phyloP scores from a whole-genome alignment of 2,888 invertebrate genomes.

The Psylliodes chrysocephalus region DNA sequence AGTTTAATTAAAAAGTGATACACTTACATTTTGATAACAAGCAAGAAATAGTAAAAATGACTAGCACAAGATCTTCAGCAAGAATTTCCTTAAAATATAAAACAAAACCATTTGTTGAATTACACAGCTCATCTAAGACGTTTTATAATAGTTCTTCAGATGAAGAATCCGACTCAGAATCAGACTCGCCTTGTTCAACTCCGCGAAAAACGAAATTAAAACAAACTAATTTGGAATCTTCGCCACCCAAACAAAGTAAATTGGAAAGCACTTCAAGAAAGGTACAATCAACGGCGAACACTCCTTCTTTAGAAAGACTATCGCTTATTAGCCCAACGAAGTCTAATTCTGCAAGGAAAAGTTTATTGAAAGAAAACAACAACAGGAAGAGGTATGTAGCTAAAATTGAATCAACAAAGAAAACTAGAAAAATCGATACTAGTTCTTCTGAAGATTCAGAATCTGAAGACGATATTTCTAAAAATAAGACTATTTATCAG shows the following conservation, averaged over 20 bases:
- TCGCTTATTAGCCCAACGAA: conserved; percentile 37
- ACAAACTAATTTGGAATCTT: conserved; percentile 45
- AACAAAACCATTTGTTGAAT: conserved; percentile 13
- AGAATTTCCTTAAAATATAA: conserved; percentile 22
- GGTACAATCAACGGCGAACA: conserved; percentile 17
- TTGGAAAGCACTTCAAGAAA: conserved; percentile 3
- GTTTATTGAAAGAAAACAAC: conserved; percentile 38
- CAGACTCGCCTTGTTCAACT: not conserved
- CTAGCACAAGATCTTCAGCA: conserved; percentile 35
- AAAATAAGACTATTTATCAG: conserved; percentile 50
- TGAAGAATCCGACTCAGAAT: not conserved
- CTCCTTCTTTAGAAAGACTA: conserved; percentile 40
- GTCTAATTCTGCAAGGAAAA: conserved; percentile 21
- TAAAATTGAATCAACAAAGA: too few relatives aligned
- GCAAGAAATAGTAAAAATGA: conserved; percentile 37
- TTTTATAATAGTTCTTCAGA: conserved; percentile 38
- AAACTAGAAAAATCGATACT: not conserved
- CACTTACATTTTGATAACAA: not conserved
- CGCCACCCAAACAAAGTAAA: conserved; percentile 61
- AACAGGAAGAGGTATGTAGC: too few relatives aligned
- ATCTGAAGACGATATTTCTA: not conserved
- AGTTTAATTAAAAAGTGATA: not conserved
- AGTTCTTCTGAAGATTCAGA: conserved; percentile 1
- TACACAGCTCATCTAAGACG: conserved; percentile 8
- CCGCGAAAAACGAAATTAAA: conserved; percentile 31